Evolutionary conservation across 2,113 vertebrate genomes (phyloP).

Genomic region (Pedetes capensis): DNA sequence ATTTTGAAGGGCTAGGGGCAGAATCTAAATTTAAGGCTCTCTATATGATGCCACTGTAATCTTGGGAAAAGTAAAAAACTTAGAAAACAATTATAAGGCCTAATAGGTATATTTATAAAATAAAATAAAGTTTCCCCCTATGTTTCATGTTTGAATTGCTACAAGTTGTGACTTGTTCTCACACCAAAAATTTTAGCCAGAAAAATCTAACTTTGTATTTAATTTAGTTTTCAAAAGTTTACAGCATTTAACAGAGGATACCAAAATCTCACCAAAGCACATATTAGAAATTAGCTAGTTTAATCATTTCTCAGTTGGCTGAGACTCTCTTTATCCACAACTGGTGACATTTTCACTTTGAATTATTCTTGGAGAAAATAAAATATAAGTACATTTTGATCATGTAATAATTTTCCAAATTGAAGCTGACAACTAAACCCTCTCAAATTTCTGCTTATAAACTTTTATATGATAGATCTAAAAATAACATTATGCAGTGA

Average conservation of each 20-base stretch:
- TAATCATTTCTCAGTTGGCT: neutral
- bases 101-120: neutral
- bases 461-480: slow-evolving; percentile 26
- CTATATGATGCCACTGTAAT: neutral
- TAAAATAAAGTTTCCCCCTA: neutral
- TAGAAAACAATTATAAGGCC: neutral
- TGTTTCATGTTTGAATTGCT: slow-evolving; percentile 19
- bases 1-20: neutral
- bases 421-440: slow-evolving; percentile 14
- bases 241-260: neutral
- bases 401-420: slow-evolving; percentile 9
- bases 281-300: neutral
- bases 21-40: neutral
- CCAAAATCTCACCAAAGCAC: neutral
- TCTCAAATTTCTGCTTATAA: slow-evolving; percentile 49
- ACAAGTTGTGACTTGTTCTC: neutral
- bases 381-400: slow-evolving; percentile 28
- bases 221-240: neutral
- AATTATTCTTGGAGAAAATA: slow-evolving; percentile 40
- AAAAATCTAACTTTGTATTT: neutral
- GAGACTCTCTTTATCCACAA: neutral
- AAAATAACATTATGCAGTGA: neutral
- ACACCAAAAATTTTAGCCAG: neutral
- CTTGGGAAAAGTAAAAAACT: neutral
- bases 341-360: slow-evolving; percentile 7